Conservation (phyloP, 2,888 invertebrate species). For the Caenorhabditis sp. region DNA sequence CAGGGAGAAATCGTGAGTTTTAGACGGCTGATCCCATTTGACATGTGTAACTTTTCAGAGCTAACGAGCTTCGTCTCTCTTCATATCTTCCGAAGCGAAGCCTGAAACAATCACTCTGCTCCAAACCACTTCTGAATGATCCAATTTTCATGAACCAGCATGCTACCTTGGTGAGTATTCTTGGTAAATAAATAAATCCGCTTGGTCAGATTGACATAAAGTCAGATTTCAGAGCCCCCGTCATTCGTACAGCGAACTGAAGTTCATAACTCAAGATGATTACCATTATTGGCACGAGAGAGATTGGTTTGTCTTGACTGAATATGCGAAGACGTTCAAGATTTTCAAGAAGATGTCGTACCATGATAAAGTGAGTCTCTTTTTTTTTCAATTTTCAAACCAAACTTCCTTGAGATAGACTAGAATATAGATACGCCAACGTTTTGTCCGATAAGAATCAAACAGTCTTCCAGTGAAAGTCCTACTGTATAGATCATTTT, state of each 20-base stretch:
- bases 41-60: conserved; percentile 29
- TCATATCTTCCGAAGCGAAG: conserved; percentile 54
- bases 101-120: conserved; percentile 57
- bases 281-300: conserved; percentile 82
- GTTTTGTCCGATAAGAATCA: no score
- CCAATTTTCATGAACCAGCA: conserved; percentile 61
- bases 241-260: conserved; percentile 61
- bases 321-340: conserved; percentile 82
- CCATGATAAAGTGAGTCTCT: conserved; percentile 75
- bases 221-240: conserved; percentile 32
- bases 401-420: no score
- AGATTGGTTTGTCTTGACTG: conserved; percentile 80
- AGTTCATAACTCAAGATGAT: conserved; percentile 77
- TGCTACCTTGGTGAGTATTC: conserved; percentile 47
- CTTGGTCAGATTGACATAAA: not conserved
- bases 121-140: conserved; percentile 59
- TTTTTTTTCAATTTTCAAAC: not conserved
- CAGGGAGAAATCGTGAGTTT: conserved; percentile 47
- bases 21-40: not conserved
- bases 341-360: conserved; percentile 76
- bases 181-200: no score
- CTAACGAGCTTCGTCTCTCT: conserved; percentile 58
- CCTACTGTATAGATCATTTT: conserved; percentile 14
- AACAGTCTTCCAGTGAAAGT: not conserved
- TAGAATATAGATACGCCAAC: no score